Conservation (phyloP, 2,888 invertebrate species). For the Schrankia costaestrigalis region DNA sequence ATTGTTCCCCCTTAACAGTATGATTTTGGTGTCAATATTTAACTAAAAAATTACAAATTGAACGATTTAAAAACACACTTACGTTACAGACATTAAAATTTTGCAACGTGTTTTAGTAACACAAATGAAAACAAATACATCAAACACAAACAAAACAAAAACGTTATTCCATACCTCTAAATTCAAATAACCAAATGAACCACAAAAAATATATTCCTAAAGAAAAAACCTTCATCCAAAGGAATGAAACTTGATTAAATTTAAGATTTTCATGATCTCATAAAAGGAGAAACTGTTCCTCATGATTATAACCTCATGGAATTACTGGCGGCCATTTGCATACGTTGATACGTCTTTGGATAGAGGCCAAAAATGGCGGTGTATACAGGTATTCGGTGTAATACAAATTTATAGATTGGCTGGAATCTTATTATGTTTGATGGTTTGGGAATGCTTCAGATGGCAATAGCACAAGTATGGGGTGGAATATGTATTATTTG, state of each 20-base stretch:
- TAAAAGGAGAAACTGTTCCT: conserved; percentile 19
- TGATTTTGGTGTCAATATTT: no score
- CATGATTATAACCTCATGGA: conserved; percentile 23
- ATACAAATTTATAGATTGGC: conserved; percentile 13
- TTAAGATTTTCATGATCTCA: conserved; percentile 24
- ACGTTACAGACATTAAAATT: no score
- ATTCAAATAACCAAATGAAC: no score
- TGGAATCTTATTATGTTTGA: neutral
- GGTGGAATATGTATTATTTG: no score
- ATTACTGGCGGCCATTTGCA: conserved; percentile 25
- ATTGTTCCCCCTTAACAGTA: no score
- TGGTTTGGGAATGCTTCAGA: neutral
- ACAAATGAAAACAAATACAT: no score
- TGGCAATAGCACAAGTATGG: no score
- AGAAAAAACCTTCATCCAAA: conserved; percentile 2
- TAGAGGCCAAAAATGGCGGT: conserved; percentile 17
- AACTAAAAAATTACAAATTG: no score
- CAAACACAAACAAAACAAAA: no score
- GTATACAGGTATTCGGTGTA: conserved; percentile 10
- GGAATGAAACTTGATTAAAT: conserved; percentile 29
- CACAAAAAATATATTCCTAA: conserved; percentile 5
- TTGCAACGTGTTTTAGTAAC: no score
- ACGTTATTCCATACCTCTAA: no score
- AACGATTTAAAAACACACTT: no score
- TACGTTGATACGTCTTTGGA: conserved; percentile 22